Base-by-base conservation (phyloP, 1,140 invertebrate species). In the Ptiloglossa arizonensis region DNA sequence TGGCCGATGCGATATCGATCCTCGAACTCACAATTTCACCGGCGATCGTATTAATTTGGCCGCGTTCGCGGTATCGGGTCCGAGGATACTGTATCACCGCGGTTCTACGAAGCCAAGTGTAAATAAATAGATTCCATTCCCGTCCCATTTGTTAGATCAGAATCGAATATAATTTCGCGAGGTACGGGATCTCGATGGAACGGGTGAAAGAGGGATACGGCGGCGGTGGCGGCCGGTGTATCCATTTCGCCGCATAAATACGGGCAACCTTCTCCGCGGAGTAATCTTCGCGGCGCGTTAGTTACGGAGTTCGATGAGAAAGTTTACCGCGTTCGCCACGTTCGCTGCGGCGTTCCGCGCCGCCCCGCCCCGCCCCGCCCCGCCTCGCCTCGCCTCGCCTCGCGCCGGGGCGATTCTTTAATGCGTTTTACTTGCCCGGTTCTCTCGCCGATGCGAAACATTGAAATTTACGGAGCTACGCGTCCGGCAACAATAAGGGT, bases 121-220 rank as follows among this genome's bases (percentile, higher is more conserved):
- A 90, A 90, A 91, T 91, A 91, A 91, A 91, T 90, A 90, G 87
- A 90, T 87, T 87, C 86, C 84, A 79, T 79, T 81, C 85, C 84
- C 87, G 84, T 91, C 88, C 90, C 89, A 91, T 91, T 91, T 91
- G 88, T 87, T 89, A 91, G 90, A 91, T 91, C 90, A 91, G 88
- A 91, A 91, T 92, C 89, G 91, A 92, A 92, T 92, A 90, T 90
- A 91, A 91, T 91, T 91, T 88, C 89, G 86, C 85, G 76, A 82
- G 77, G 38, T 38, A 56, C 41, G 29, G 41, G 72, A 80, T 76
- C 81, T 62, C 70, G 73, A 54, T 67, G 48, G 75, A 70, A 46
- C 19, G 32, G 22, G 22, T n/a, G 29, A n/a, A 29, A 6, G 22
- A 70, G 27, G 27, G 27, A 17, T 19, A 19, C 27, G 11, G 27